Base-by-base conservation (phyloP, 2,797 vertebrate genomes). In the Pangasius sanitwongsei region DNA sequence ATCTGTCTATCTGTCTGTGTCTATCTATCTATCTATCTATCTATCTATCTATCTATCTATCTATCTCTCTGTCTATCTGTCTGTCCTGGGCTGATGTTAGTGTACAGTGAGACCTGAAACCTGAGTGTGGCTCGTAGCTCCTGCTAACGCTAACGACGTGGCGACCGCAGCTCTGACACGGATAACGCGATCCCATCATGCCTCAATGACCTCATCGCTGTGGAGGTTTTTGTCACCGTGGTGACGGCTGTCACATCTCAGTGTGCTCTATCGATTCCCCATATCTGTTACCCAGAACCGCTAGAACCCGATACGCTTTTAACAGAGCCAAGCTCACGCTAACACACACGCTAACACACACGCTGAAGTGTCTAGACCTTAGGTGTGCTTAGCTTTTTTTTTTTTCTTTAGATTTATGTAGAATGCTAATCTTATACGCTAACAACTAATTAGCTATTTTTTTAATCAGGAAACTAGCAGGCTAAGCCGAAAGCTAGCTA, bases 281-380 rank as follows among this genome's bases (percentile, higher is more conserved):
- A 90, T 96, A 96, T 97, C 95, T 93, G 95, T 96, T 96, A 96
- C 96, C 87, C 95, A 95, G 93, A 91, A 92, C 92, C 87, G 94
- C 93, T 92, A 94, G 95, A 95, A 97, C 94, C 92, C 88, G 95
- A 97, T 97, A 96, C 90, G 95, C 95, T 94, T 94, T 95, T 96
- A 96, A 96, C 94, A 94, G 92, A 92, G 93, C 93, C 91, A 93
- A 93, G 95, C 55, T 37, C 11, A 59, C 11, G 37, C 55, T 57
- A 57, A 11, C 31, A 59, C 31, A 25, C 78, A 48, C 23, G 2
- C 74, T 28, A 25, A 12, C 7, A 5, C 25, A 77, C 75, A 59
- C 31, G 18, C 48, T 53, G 48, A 6, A 44, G 41, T 44, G 41
- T 44, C 44, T n/a, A 13, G 5, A 53, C 13, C 20, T 53, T 15